Percentiles rank a stretch among this genome's conserved stretches.
Evolutionary conservation across 2,888 invertebrate species (phyloP).

Genomic region (Philopedon plagiatum): DNA sequence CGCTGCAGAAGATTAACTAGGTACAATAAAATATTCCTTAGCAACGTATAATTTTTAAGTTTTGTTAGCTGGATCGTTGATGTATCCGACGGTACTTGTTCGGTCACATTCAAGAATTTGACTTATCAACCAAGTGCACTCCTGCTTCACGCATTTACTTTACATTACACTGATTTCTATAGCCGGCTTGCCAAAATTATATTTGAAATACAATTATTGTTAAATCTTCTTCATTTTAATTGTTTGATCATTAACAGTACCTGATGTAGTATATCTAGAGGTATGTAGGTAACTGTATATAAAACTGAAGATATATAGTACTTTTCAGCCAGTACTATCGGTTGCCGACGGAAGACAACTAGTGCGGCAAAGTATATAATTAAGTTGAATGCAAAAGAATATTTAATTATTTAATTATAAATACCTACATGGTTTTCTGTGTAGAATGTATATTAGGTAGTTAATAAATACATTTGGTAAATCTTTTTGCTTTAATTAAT

Average conservation of each 20-base stretch:
- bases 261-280: too few species aligned
- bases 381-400: background rate
- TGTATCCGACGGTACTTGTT: background rate
- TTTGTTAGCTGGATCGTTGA: background rate
- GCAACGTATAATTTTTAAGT: too few species aligned
- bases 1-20: background rate
- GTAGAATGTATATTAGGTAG: background rate
- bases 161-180: background rate
- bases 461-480: background rate
- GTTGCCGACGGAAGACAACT: constrained; percentile 23
- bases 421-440: background rate
- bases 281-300: background rate
- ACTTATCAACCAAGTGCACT: background rate
- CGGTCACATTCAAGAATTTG: background rate
- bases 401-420: too few species aligned
- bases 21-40: too few species aligned
- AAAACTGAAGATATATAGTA: background rate
- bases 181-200: too few species aligned
- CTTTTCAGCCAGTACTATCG: background rate
- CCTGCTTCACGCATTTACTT: background rate
- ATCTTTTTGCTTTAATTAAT: background rate
- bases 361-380: constrained; percentile 9
- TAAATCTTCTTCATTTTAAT: too few species aligned
- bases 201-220: too few species aligned
- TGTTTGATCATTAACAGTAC: too few species aligned